A percentile compares a stretch with the other conserved stretches of the same genome.
phyloP scores from a whole-genome alignment of 2,113 vertebrate species.

The Ardeotis arabs region DNA sequence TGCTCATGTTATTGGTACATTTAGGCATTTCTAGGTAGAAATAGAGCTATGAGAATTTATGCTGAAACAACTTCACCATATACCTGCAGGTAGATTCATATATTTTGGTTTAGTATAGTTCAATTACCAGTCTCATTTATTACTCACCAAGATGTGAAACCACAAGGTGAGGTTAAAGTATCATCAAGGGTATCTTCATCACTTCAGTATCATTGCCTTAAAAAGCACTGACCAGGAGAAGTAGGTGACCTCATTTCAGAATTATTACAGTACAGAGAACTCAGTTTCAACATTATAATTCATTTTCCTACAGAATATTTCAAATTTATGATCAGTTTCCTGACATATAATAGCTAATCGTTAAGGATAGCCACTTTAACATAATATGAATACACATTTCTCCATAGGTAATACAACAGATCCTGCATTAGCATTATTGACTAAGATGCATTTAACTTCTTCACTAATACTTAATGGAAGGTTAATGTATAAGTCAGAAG shows the following conservation, averaged over 20 bases:
- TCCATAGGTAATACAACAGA: conserved; percentile 84
- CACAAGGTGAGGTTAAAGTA: conserved; percentile 84
- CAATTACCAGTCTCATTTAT: conserved; percentile 91
- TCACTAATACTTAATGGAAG: conserved; percentile 98
- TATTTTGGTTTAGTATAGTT: conserved; percentile 82
- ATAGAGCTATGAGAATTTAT: not conserved
- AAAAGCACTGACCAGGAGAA: conserved; percentile 89
- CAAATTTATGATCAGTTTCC: conserved; percentile 85
- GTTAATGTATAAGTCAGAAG: conserved; percentile 94
- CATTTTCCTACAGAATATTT: conserved; percentile 86
- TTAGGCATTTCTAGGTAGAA: not conserved
- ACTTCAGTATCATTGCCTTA: conserved; percentile 93
- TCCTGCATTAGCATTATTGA: conserved; percentile 94
- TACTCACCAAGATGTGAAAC: conserved; percentile 83
- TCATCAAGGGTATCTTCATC: conserved; percentile 87
- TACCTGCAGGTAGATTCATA: conserved; percentile 69
- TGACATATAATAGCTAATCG: conserved; percentile 85
- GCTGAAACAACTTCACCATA: conserved; percentile 16
- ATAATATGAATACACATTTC: conserved; percentile 93
- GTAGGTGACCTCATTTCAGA: conserved; percentile 87
- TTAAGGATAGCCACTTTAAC: conserved; percentile 88
- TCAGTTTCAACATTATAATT: conserved; percentile 89
- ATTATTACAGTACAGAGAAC: conserved; percentile 88
- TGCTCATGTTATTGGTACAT: not conserved
- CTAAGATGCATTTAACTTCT: conserved; percentile 90